Evolutionary conservation across 2,888 invertebrate genomes (phyloP), one percentile per base, ranked within the genome.

Genomic region (Dexiosoma caninum): DNA sequence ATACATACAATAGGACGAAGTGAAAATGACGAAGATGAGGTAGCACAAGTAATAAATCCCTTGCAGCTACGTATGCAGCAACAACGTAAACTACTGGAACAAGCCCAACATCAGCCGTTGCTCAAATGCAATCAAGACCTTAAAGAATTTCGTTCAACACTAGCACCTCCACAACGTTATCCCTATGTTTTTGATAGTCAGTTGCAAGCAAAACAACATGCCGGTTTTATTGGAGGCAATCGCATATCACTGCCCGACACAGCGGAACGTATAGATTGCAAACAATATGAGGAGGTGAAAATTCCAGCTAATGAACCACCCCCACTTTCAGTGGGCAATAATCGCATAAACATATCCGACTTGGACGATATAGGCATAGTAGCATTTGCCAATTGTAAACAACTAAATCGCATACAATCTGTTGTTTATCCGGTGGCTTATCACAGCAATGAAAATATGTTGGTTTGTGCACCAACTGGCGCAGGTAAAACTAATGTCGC

Each of bases 401-500:
- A 93, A 64, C 91, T 99, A 37, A 99, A 99, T 90, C 92, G 95
- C 69, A 98, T 99, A 84, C 99, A 99, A 89, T 96, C 97, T 0
- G 95, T 98, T 53, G 99, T 99, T 0, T 99, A 95, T 90, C 94
- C 97, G 78, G 94, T 97, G 0, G 99, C 99, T 0, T 99, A 99
- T 91, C 94, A 96, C 85, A 97, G 96, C 2, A 98, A 98, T 88
- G 98, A 99, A 88, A 99, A 99, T 90, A 92, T 99, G 85, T 91
- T 99, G 64, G 97, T 99, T 72, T 99, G 99, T 90, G 99, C 99
- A 0, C 99, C 99, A 0, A 99, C 99, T 0, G 99, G 99, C 4
- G 98, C 99, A 0, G 99, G 99, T 30, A 99, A 99, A 91, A 99
- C 99, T 0, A 99, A 99, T 89, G 97, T 99, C 70, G 99, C 99